Base-by-base conservation (phyloP, 2,797 vertebrate genomes). In the Tapera naevia region DNA sequence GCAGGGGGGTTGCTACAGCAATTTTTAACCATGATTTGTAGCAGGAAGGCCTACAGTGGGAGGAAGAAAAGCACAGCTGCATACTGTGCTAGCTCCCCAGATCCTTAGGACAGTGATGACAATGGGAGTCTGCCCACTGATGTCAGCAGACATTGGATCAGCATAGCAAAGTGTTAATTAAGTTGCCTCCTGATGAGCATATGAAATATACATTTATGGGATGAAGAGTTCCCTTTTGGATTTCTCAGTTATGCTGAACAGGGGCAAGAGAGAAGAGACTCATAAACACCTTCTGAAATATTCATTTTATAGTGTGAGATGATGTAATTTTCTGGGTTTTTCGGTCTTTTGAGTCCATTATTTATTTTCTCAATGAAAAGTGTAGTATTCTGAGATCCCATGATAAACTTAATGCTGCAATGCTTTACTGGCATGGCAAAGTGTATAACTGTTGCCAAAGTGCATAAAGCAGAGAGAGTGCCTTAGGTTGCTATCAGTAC, bases 21-120 rank as follows among this genome's bases (percentile, higher is more conserved):
- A 39, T 90, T 94, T 96, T 91, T 94, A 90, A 57, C 76, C 22
- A 5, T 32, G 23, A 71, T 80, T 89, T 86, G 57, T 88, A 78
- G 48, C 53, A 74, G 74, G 56, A 90, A 46, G 21, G 23, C 50
- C 30, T 83, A 25, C 41, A 73, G 3, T 21, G 72, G 76, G 46
- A 94, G 60, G 48, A 19, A 71, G 80, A 78, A 78, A 74, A 78
- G 32, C 71, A 72, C 67, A 89, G 76, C 67, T 95, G 80, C 54
- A 7, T 79, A 18, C 78, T 71, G 25, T 74, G 43, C 39, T 80
- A 45, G 56, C 62, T 64, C 75, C 58, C 25, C 67, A 85, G 65
- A 53, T 89, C 71, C 71, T 90, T 71, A 74, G 73, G 76, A 62
- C 81, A 62, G 57, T 48, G 25, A n/a, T 70, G 86, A 84, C 86